Evolutionary conservation across 2,797 vertebrate species (phyloP).

Genomic region (Mus spretus): DNA sequence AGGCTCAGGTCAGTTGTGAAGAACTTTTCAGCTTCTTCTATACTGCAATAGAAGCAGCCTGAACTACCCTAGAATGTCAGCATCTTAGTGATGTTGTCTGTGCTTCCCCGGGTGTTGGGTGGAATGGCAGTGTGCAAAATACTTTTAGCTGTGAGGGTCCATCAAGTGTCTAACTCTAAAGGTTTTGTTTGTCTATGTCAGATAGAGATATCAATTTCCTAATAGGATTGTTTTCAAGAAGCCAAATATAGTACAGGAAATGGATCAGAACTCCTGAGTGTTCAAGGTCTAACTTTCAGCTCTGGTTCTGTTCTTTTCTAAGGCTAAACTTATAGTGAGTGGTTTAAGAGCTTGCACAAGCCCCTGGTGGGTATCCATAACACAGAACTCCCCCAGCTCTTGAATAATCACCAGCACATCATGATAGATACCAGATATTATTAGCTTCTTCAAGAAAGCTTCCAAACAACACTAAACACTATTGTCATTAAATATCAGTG

Average conservation of each 20-base stretch:
- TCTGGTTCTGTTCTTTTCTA: background rate
- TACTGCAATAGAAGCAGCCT: background rate
- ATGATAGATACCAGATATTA: background rate
- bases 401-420: background rate
- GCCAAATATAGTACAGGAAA: background rate
- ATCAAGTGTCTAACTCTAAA: background rate
- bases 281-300: background rate
- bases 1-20: background rate
- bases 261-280: background rate
- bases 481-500: background rate
- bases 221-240: background rate
- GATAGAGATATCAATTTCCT: constrained; percentile 1
- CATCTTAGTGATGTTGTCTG: background rate
- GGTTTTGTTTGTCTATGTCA: background rate
- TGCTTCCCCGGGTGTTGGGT: background rate
- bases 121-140: background rate
- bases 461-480: background rate
- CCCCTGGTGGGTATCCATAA: background rate
- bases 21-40: background rate
- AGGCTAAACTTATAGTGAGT: background rate
- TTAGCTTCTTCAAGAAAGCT: constrained; percentile 29
- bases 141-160: background rate
- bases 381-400: background rate
- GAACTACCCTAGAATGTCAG: background rate
- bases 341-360: background rate